Evolutionary conservation across 2,113 vertebrate genomes (phyloP), one percentile per base, ranked within the genome.

Genomic region (Willisornis vidua): DNA sequence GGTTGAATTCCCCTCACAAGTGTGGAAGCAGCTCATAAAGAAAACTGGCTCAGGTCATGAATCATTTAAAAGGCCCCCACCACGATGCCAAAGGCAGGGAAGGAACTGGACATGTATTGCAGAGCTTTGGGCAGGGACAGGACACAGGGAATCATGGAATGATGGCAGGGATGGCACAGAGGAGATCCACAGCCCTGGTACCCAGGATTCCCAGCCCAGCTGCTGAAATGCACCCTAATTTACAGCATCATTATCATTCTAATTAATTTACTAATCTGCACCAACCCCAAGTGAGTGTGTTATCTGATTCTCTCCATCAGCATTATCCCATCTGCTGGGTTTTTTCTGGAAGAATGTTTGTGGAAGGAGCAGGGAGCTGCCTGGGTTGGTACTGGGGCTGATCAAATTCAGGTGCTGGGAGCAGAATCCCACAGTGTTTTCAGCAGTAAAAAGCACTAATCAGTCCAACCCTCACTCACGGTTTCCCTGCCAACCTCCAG

Each of bases 1-100:
- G 62, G 58, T 39, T 90, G 90, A 93, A 89, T 87, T 87, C 58
- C 45, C 78, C 74, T 80, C 23, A 13, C 85, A 23, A 80, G 82
- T 37, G 90, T 31, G 85, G 88, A 91, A 94, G 85, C 10, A 6
- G 81, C 92, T 94, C 87, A 48, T 55, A 85, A 96, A 92, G 84
- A 51, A 82, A 79, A 88, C 76, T 7, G 83, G 57, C 94, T 86
- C 68, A 73, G 86, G 76, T 46, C 55, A 10, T 76, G 59, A 94
- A 95, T 94, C 83, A 77, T 84, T 89, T 41, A 49, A 76, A 95
- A 88, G 96, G 75, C 87, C 9, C 33, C 57, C 3, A 8, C 83
- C 43, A 12, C 19, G 3, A 23, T 29, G 77, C 85, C 7, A 5
- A n/a, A 63, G 67, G 89, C 89, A 70, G 86, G 25, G 75, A 15